Evolutionary conservation across 2,113 vertebrate genomes (phyloP), one percentile per base, ranked within the genome.

Genomic region (Ctenomys sociabilis): DNA sequence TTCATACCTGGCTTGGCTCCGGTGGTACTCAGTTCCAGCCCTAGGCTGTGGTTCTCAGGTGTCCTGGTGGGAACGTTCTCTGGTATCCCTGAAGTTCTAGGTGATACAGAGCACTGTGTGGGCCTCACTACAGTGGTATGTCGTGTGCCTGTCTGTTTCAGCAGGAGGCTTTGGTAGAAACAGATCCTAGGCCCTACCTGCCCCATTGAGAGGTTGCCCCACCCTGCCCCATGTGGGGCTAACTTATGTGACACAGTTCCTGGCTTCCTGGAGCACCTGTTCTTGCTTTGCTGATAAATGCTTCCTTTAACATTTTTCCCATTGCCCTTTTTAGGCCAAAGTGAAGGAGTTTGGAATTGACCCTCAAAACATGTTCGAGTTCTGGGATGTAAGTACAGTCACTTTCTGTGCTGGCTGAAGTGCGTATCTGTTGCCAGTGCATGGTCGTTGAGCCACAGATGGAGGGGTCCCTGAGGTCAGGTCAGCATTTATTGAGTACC

Each of bases 331-430:
- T 24, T 97, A 99, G 99, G 96, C 97, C 77, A 99, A 99, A 98
- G 99, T 99, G 93, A 99, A 99, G 95, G 99, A 99, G n/a, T 99
- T 99, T 49, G 99, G 99, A 96, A 99, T 99, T 94, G 99, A 99
- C 97, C 98, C 99, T 2, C 98, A 98, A 64, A 99, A 99, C 98
- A 99, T 99, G 99, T 99, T 99, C 90, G 99, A 99, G 96, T 99
- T 99, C 97, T 99, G 99, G 99, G 99, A 99, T 90, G 99, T 99
- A 98, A 99, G 99, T 99, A 98, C 85, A 85, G 2, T 64, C 63
- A 35, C 70, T 45, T 90, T 35, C 28, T 94, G 37, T 7, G 19
- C 43, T 73, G 86, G 82, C 57, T 90, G 92, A 85, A 66, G 92
- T 82, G 17, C 61, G 45, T 75, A 85, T 73, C 90, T 77, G 93